phyloP scores from a whole-genome alignment of 2,113 vertebrate genomes.

The Nesoenas mayeri region DNA sequence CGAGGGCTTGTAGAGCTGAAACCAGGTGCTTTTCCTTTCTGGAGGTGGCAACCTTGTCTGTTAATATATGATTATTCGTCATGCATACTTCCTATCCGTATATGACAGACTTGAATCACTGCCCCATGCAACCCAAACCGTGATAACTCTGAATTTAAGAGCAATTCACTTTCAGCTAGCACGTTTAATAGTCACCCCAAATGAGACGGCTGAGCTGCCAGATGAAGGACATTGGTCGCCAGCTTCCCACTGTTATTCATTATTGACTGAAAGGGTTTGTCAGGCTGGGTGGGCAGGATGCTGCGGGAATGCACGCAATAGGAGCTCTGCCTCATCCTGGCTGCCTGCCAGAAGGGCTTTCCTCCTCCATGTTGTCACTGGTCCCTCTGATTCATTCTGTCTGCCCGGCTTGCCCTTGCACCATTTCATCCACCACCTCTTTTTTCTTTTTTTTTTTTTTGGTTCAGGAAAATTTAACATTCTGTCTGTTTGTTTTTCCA shows the following conservation, averaged over 20 bases:
- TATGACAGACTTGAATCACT: not conserved
- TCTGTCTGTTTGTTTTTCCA: not conserved
- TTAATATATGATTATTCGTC: not conserved
- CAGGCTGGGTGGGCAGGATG: slow-evolving; percentile 25
- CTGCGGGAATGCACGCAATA: not conserved
- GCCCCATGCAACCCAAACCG: not conserved
- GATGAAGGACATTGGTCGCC: not conserved
- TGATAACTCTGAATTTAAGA: not conserved
- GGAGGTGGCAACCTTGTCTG: not conserved
- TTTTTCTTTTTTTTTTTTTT: not conserved
- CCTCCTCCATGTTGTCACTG: slow-evolving; percentile 45
- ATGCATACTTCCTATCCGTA: not conserved
- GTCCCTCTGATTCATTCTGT: slow-evolving; percentile 19
- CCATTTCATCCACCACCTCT: not conserved
- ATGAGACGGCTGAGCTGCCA: not conserved
- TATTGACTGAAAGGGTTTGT: not conserved
- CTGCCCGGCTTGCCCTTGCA: not conserved
- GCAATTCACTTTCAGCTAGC: not conserved
- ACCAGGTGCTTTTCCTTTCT: slow-evolving; percentile 14
- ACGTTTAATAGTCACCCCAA: not conserved
- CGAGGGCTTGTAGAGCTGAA: not conserved
- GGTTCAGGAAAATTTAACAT: not conserved
- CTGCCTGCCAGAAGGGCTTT: slow-evolving; percentile 34
- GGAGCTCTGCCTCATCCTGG: slow-evolving; percentile 6
- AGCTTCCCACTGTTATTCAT: not conserved